Evolutionary conservation across 2,888 invertebrate species (phyloP).

Genomic region (Orthosia gracilis): DNA sequence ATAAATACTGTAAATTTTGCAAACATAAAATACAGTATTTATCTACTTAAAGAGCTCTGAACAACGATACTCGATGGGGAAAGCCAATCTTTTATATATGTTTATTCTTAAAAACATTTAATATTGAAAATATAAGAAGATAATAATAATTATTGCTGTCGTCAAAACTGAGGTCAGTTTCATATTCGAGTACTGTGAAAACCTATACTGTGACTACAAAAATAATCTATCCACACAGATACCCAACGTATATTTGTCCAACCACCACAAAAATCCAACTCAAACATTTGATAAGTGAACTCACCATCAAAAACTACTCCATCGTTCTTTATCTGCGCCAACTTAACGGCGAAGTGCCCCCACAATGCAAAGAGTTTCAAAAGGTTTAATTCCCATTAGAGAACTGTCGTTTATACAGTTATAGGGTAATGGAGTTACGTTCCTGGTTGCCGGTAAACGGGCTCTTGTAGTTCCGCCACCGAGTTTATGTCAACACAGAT

Average conservation of each 20-base stretch:
- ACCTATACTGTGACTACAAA: background rate
- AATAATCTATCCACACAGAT: background rate
- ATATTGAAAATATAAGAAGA: too few relatives aligned
- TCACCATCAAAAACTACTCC: conserved; percentile 48
- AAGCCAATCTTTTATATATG: too few relatives aligned
- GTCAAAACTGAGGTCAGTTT: too few relatives aligned
- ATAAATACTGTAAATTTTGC: too few relatives aligned
- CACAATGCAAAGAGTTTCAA: conserved; percentile 63
- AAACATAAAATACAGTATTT: too few relatives aligned
- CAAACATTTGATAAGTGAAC: conserved; percentile 49
- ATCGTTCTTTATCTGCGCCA: conserved; percentile 54
- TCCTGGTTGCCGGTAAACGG: conserved; percentile 59
- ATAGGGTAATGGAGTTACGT: conserved; percentile 66
- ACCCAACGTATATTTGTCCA: background rate
- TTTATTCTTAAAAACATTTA: too few relatives aligned
- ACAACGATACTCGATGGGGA: too few relatives aligned
- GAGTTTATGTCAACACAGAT: conserved; percentile 63
- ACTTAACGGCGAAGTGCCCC: conserved; percentile 51
- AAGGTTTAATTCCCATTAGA: conserved; percentile 69
- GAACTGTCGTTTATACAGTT: conserved; percentile 63
- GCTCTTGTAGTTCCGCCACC: conserved; percentile 55
- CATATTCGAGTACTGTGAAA: background rate
- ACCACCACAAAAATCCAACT: conserved; percentile 12
- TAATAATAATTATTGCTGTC: too few relatives aligned
- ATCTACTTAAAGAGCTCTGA: too few relatives aligned